Conservation (phyloP, 2,113 vertebrate genomes). For the Stictonetta naevosa region DNA sequence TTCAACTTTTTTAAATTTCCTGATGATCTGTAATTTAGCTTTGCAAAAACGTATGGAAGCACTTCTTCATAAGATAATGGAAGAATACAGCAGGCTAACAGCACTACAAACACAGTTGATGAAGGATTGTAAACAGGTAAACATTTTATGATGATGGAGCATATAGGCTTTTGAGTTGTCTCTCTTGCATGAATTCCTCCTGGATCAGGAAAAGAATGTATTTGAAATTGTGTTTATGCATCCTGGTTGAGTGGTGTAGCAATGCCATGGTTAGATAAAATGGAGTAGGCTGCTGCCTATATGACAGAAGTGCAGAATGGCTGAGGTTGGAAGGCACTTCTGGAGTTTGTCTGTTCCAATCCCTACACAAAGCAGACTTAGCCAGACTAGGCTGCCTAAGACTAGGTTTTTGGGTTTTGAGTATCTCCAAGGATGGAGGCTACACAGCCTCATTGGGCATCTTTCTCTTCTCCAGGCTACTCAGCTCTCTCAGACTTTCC, state of each 20-base stretch:
- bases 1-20: not conserved
- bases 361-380: not conserved
- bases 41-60: conserved; percentile 78
- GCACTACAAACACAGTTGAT: conserved; percentile 76
- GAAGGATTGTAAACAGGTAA: conserved; percentile 78
- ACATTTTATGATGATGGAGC: not conserved
- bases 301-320: not conserved
- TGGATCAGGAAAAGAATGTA: not conserved
- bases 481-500: not conserved
- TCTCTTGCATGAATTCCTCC: not conserved
- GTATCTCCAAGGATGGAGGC: not conserved
- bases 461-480: not conserved
- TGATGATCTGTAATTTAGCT: conserved; percentile 65
- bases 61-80: conserved; percentile 78
- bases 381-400: not conserved
- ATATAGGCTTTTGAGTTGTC: not conserved
- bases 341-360: not conserved
- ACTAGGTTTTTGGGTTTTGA: not conserved
- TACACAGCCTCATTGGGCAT: accelerated
- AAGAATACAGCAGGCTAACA: conserved; percentile 79
- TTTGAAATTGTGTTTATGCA: not conserved
- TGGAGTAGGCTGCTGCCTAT: not conserved
- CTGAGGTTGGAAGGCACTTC: not conserved
- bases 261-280: not conserved
- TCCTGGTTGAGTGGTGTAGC: not conserved